A percentile compares a stretch with the other conserved stretches of the same genome.
These are phyloP conservation scores for Spheniscus humboldti DNA, from an alignment of 2,797 vertebrate genomes.

Conservation along the genomic window DNA sequence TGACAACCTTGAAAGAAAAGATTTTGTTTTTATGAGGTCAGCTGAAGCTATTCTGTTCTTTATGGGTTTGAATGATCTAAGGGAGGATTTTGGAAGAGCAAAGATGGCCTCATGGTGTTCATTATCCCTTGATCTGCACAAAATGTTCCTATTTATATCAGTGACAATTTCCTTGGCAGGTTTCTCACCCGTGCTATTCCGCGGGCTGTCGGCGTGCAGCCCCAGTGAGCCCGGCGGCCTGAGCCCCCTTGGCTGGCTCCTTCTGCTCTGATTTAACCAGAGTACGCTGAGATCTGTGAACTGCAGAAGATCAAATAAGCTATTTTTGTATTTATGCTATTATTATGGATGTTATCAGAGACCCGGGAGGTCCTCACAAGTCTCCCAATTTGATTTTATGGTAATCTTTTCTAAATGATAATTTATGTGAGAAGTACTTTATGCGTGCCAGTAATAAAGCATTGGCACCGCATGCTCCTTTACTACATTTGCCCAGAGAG, in stretches of 20 bases:
- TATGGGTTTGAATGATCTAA: not conserved
- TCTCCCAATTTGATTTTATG: not conserved
- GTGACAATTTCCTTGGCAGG: not conserved
- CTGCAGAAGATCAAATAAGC: not conserved
- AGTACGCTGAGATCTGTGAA: not conserved
- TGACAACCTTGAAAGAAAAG: not conserved
- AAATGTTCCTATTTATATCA: not conserved
- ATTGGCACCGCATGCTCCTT: not conserved
- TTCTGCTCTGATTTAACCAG: not conserved
- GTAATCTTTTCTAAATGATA: not conserved
- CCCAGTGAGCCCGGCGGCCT: not conserved
- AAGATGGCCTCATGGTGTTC: not conserved
- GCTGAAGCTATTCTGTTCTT: not conserved
- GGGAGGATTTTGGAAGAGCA: not conserved
- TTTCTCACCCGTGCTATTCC: not conserved
- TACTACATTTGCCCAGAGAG: not conserved
- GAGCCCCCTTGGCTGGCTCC: not conserved
- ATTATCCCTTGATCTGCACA: not conserved
- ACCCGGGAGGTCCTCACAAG: not conserved
- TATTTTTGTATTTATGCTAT: not conserved
- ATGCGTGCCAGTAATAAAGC: not conserved
- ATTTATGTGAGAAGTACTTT: not conserved
- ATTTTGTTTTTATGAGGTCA: not conserved
- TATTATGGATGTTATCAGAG: not conserved
- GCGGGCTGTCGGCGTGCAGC: fast-evolving